Evolutionary conservation across 2,888 invertebrate genomes (phyloP), one percentile per base, ranked within the genome.

Genomic region (Escarpia spicata): DNA sequence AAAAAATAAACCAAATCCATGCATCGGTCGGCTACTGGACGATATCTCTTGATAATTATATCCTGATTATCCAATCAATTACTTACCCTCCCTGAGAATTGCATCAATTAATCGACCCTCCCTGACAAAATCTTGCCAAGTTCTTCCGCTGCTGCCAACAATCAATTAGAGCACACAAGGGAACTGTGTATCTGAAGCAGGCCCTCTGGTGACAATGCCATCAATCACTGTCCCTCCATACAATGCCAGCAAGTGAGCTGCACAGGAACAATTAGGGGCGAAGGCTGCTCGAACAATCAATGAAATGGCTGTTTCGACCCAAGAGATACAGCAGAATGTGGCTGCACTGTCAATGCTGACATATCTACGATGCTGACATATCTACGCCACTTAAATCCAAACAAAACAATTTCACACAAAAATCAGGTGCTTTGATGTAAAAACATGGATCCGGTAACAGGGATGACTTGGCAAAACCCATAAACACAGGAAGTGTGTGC

Each of bases 181-280:
- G 75, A 26, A 3, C 75, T 15, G 2, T 75, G 75, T 75, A 75
- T 26, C 75, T 75, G 75, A 75, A 75, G 6, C 4, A 75, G 75
- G 26, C 75, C 75, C 75, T 75, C 75, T 75, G 26, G 75, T 75
- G 75, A 75, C 75, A 26, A n/a, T 26, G 6, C 75, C 75, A 75
- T 75, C 75, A 75, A 75, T 75, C 75, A 75, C 75, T 75, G 75
- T 75, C 75, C 15, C 19, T 26, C 19, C 3, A 26, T 6, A 2
- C 6, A 75, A 75, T 26, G n/a, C 75, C 75, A 75, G 75, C 75
- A 26, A 75, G 75, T 4, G 19, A 75, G 19, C 75, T 75, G 75
- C 26, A 75, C 75, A 75, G 75, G 75, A 75, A 75, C 75, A 75
- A 75, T 75, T 75, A 75, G 75, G 75, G 75, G 26, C 75, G 75